A percentile compares a stretch with the other conserved stretches of the same genome.
These are phyloP conservation scores for Spea bombifrons DNA, from an alignment of 2,113 vertebrate genomes.

Conservation along the genomic window DNA sequence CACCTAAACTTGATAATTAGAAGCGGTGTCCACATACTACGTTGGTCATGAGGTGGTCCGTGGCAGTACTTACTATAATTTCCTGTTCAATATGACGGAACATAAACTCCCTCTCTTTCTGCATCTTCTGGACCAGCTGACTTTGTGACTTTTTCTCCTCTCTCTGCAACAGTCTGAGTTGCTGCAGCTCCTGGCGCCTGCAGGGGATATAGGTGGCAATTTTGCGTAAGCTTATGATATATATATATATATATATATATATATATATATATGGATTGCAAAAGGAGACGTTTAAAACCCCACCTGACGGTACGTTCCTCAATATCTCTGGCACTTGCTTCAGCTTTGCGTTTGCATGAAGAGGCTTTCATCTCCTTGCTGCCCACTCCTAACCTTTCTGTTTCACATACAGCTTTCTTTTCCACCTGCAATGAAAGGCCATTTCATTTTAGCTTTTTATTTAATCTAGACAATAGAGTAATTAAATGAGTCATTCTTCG, in stretches of 20 bases:
- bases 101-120: constrained; percentile 68
- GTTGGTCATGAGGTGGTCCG: no score
- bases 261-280: no score
- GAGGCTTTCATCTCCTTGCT: constrained; percentile 64
- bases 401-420: constrained; percentile 53
- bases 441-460: no score
- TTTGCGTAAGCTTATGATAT: no score
- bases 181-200: constrained; percentile 66
- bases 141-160: constrained; percentile 65
- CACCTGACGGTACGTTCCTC: constrained; percentile 61
- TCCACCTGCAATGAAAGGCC: neutral
- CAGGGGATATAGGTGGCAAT: neutral
- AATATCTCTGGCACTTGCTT: constrained; percentile 46
- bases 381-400: constrained; percentile 60
- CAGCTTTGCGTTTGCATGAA: constrained; percentile 53
- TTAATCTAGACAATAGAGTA: no score
- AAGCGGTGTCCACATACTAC: no score
- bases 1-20: no score
- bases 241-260: no score
- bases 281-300: neutral
- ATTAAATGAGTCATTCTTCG: no score
- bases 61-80: constrained; percentile 58
- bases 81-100: constrained; percentile 69
- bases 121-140: constrained; percentile 64
- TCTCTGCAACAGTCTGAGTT: constrained; percentile 65